These are phyloP conservation scores for Larimichthys crocea DNA, from an alignment of 2,113 vertebrate genomes.

Conservation along the genomic window DNA sequence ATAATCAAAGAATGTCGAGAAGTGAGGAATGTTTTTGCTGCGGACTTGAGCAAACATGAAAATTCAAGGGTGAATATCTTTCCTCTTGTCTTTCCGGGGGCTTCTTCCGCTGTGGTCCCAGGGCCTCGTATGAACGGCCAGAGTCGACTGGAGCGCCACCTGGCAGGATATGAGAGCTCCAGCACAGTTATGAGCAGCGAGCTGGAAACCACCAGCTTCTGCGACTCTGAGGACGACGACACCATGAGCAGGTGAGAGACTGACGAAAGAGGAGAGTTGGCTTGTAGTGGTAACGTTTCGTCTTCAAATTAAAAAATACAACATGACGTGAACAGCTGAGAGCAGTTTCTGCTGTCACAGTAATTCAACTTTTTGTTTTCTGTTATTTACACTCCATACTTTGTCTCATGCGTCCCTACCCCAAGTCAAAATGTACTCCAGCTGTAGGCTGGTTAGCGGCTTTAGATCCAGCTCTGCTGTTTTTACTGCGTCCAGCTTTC, in stretches of 20 bases:
- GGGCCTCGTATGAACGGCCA: slow-evolving; percentile 85
- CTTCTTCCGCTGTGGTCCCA: not conserved
- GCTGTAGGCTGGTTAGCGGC: too few species aligned
- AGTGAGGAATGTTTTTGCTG: slow-evolving; percentile 36
- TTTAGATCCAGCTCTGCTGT: too few species aligned
- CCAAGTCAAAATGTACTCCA: not conserved
- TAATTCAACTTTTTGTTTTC: too few species aligned
- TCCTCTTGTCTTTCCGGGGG: not conserved
- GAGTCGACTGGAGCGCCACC: slow-evolving; percentile 87
- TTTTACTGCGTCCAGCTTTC: too few species aligned
- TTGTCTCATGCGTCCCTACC: not conserved
- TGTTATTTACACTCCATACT: too few species aligned
- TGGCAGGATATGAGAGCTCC: slow-evolving; percentile 90
- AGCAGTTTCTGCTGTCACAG: too few species aligned
- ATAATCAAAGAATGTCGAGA: slow-evolving; percentile 37
- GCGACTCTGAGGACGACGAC: slow-evolving; percentile 92
- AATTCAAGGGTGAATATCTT: not conserved
- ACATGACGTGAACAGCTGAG: too few species aligned
- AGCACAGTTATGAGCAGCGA: slow-evolving; percentile 93
- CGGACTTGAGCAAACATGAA: slow-evolving; percentile 48
- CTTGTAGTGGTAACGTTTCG: not conserved
- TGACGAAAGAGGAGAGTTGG: not conserved
- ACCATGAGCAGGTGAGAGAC: slow-evolving; percentile 89
- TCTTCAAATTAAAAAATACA: too few species aligned
- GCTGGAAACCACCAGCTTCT: slow-evolving; percentile 91